Evolutionary conservation across 2,797 vertebrate genomes (phyloP).

Genomic region (Syndactyla subalaris): DNA sequence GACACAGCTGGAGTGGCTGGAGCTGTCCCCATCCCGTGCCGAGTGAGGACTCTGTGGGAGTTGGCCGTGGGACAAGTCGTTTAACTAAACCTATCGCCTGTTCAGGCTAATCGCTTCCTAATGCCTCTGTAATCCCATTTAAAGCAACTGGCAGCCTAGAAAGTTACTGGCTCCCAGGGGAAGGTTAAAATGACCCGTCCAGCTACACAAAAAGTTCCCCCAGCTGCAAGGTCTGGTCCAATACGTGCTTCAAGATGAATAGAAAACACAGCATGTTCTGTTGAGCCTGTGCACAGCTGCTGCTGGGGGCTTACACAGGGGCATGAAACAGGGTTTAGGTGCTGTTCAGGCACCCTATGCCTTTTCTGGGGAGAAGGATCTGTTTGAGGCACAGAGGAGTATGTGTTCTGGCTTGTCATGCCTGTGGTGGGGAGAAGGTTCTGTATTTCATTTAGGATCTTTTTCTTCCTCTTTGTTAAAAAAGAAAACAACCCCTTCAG

Average conservation of each 20-base stretch:
- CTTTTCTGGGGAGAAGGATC: neutral
- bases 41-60: neutral
- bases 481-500: neutral
- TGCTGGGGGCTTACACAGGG: neutral
- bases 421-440: neutral
- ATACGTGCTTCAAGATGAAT: fast-evolving
- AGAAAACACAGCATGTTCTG: neutral
- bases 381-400: neutral
- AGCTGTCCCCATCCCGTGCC: fast-evolving
- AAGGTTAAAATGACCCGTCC: neutral
- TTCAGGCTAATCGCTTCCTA: slow-evolving; percentile 54
- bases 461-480: neutral
- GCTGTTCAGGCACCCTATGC: neutral
- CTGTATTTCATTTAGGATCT: neutral
- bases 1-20: neutral
- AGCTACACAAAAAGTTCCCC: neutral
- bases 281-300: neutral
- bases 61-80: neutral
- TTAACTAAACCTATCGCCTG: slow-evolving; percentile 19
- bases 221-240: neutral
- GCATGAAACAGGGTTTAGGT: neutral
- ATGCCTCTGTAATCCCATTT: slow-evolving; percentile 60
- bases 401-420: fast-evolving
- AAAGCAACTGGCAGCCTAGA: slow-evolving; percentile 48
- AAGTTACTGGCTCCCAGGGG: slow-evolving; percentile 9